Conservation (phyloP, 2,888 invertebrate species). For the Drosophila meridiana region DNA sequence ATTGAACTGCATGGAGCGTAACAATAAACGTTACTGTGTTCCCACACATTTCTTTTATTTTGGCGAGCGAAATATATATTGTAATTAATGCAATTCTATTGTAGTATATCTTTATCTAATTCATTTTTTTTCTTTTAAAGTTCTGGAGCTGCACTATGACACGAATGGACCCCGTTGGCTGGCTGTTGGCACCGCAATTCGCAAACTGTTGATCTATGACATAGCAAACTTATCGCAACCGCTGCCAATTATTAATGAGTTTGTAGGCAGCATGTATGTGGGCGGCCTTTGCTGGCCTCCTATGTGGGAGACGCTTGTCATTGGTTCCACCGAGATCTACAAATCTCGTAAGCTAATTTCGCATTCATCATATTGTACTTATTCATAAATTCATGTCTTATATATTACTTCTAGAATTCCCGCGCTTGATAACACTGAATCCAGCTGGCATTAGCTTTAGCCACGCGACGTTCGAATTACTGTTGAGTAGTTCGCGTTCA, state of each 20-base stretch:
- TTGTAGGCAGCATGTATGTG: slow-evolving; percentile 57
- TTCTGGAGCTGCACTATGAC: slow-evolving; percentile 83
- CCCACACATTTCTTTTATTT: slow-evolving; percentile 87
- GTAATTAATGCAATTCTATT: slow-evolving; percentile 78
- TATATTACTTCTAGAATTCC: slow-evolving; percentile 29
- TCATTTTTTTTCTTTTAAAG: slow-evolving; percentile 50
- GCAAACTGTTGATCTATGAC: slow-evolving; percentile 76
- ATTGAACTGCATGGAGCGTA: slow-evolving; percentile 71
- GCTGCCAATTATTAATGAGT: slow-evolving; percentile 55
- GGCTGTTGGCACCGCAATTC: slow-evolving; percentile 55
- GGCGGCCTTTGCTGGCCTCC: slow-evolving; percentile 78
- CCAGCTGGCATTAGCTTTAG: slow-evolving; percentile 58
- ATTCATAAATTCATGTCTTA: not conserved
- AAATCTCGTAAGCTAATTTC: slow-evolving; percentile 62
- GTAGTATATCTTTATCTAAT: not conserved
- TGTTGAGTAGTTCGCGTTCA: slow-evolving; percentile 59
- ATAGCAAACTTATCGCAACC: slow-evolving; percentile 74
- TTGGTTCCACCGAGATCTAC: slow-evolving; percentile 66
- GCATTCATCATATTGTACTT: not conserved
- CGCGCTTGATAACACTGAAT: slow-evolving; percentile 55
- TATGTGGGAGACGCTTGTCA: slow-evolving; percentile 75
- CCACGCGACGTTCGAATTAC: slow-evolving; percentile 54
- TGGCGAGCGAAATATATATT: slow-evolving; percentile 86
- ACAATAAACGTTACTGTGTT: slow-evolving; percentile 84
- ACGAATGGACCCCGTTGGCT: slow-evolving; percentile 82